Evolutionary conservation across 2,113 vertebrate genomes (phyloP).

Genomic region (Cryptomyrus ogoouensis): DNA sequence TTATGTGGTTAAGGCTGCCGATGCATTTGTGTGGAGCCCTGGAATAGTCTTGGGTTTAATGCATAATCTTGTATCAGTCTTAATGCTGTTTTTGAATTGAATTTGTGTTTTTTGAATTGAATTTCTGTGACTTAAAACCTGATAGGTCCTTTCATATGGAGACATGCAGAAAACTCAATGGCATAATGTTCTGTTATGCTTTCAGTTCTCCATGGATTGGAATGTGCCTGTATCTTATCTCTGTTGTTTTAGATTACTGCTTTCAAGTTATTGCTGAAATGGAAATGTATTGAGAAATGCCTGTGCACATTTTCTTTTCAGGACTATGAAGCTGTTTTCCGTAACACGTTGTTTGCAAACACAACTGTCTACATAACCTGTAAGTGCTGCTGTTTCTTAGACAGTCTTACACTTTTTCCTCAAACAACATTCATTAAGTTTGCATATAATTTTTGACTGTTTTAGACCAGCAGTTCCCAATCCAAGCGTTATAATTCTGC

Average conservation of each 20-base stretch:
- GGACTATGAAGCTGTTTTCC: constrained; percentile 51
- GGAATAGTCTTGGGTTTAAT: background rate
- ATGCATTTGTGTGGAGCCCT: background rate
- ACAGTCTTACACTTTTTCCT: background rate
- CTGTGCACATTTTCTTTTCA: constrained; percentile 33
- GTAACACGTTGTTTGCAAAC: constrained; percentile 63
- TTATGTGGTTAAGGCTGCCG: background rate
- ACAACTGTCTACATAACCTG: constrained; percentile 62
- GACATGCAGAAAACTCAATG: background rate
- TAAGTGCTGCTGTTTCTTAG: constrained; percentile 39
- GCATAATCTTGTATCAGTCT: background rate
- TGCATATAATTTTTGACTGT: background rate
- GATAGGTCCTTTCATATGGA: background rate
- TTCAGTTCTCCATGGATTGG: background rate
- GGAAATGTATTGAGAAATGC: background rate
- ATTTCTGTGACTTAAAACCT: background rate
- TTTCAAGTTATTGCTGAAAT: background rate
- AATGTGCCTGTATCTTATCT: background rate
- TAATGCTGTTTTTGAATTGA: background rate
- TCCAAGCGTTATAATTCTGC: background rate
- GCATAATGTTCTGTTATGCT: background rate
- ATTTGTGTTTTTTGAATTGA: background rate
- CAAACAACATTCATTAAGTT: background rate
- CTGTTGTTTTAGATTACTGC: background rate
- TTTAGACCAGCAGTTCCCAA: background rate